A percentile compares a stretch with the other conserved stretches of the same genome.
Conservation (phyloP, 2,797 vertebrate genomes). For the Schizothorax lantsangensis region DNA sequence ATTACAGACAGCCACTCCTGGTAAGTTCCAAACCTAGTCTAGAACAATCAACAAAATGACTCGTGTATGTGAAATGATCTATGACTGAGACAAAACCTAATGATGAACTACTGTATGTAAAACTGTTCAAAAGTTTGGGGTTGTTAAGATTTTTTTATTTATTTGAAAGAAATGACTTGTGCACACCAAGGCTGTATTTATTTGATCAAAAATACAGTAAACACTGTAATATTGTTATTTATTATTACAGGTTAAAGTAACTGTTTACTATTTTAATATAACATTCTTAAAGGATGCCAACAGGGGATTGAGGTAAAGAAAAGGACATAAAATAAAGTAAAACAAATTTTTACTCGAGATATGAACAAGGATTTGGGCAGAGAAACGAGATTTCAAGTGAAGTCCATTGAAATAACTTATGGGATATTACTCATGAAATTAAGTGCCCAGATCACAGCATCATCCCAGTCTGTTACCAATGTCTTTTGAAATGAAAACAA, state of each 20-base stretch:
- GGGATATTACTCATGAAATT: not conserved
- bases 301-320: too few species aligned
- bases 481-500: not conserved
- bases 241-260: not conserved
- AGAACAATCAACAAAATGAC: not conserved
- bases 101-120: not conserved
- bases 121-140: not conserved
- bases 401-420: not conserved
- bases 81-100: not conserved
- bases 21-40: slow-evolving; percentile 69
- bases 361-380: not conserved
- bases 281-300: not conserved
- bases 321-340: not conserved
- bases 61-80: not conserved
- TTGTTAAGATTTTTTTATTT: not conserved
- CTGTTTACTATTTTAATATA: not conserved
- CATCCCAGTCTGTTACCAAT: not conserved
- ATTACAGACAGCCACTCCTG: slow-evolving; percentile 88
- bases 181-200: not conserved
- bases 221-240: not conserved
- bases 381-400: not conserved
- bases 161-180: not conserved
- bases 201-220: not conserved
- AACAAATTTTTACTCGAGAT: not conserved
- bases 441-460: not conserved